These are phyloP conservation scores for Phthorimaea operculella DNA, from an alignment of 1,140 invertebrate species.

Conservation along the genomic window DNA sequence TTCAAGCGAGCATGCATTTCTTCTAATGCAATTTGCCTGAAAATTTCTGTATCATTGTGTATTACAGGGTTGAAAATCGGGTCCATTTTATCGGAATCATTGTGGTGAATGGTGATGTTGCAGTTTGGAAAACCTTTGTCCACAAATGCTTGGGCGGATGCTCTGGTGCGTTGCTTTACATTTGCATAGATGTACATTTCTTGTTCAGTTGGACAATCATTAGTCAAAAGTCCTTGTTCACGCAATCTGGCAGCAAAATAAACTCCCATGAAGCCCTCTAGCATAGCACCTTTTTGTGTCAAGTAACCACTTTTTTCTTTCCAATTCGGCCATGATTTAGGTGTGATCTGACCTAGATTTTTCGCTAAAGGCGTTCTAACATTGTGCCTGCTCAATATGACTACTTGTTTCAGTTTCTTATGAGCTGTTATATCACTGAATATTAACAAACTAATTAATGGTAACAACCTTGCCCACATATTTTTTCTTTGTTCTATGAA, in stretches of 20 bases:
- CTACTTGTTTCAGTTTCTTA: constrained; percentile 36
- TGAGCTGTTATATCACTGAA: neutral
- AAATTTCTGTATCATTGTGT: constrained; percentile 24
- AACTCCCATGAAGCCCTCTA: constrained; percentile 50
- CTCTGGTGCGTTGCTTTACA: constrained; percentile 38
- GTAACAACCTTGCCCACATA: too few relatives aligned
- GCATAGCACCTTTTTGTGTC: constrained; percentile 41
- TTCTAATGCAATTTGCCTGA: constrained; percentile 24
- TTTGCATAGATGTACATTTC: constrained; percentile 45
- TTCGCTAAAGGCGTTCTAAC: constrained; percentile 46
- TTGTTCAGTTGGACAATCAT: constrained; percentile 31
- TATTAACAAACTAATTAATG: too few relatives aligned
- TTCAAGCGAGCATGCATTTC: constrained; percentile 37
- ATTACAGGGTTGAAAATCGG: constrained; percentile 44
- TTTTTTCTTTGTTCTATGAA: too few relatives aligned
- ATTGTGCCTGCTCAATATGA: constrained; percentile 50
- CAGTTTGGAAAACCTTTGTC: constrained; percentile 35
- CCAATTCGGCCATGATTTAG: constrained; percentile 44
- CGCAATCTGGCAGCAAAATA: constrained; percentile 39
- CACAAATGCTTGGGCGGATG: constrained; percentile 43
- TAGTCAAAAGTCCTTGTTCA: constrained; percentile 24
- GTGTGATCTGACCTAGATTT: constrained; percentile 31
- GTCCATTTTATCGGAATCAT: constrained; percentile 31
- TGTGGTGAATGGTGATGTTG: constrained; percentile 28
- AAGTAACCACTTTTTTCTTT: constrained; percentile 41